Evolutionary conservation across 2,888 invertebrate species (phyloP), one percentile per base, ranked within the genome.

Genomic region (Ypsolopha scabrella): DNA sequence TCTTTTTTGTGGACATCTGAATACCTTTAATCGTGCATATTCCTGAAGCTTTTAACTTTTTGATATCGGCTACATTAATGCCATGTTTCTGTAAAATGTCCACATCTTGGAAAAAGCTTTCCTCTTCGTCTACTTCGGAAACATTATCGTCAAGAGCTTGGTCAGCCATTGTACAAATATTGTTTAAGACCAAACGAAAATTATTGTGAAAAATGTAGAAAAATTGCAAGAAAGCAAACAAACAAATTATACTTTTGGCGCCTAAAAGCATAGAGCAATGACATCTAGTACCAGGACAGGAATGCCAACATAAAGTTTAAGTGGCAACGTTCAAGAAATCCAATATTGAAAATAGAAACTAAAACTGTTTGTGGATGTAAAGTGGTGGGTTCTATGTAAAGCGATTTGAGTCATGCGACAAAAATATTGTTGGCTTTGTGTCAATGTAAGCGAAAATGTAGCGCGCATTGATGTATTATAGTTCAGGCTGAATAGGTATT

Each of bases 1-100:
- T 92, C 67, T 92, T 93, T 64, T 88, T 90, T 9, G 93, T 93
- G 1, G 89, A 90, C 94, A 94, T 94, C 69, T 93, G 92, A 52
- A 94, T 86, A 0, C 94, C 94, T 82, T 93, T 93, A 48, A 94
- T 88, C 0, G 94, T 94, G 64, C 93, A 94, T 62, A 94, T 93
- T 57, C 94, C 94, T 47, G 89, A 88, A 10, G 88, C 85, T 74
- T 94, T 93, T 58, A 94, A 72, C 71, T 92, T 92, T 76, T 93
- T 93, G 35, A 94, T 91, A 67, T 94, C 94, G 4, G 92, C 91
- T 46, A 90, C 90, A 73, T 92, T 90, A 52, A 90, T 87, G n/a
- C 89, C 88, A 63, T 89, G 87, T 60, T 89, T 88, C 61, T 88
- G 78, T 58, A 90, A 67, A 51, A 91, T 74, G 68, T 93, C 92